These are phyloP conservation scores for Panthera uncia DNA, from an alignment of 2,113 vertebrate species.

Conservation along the genomic window DNA sequence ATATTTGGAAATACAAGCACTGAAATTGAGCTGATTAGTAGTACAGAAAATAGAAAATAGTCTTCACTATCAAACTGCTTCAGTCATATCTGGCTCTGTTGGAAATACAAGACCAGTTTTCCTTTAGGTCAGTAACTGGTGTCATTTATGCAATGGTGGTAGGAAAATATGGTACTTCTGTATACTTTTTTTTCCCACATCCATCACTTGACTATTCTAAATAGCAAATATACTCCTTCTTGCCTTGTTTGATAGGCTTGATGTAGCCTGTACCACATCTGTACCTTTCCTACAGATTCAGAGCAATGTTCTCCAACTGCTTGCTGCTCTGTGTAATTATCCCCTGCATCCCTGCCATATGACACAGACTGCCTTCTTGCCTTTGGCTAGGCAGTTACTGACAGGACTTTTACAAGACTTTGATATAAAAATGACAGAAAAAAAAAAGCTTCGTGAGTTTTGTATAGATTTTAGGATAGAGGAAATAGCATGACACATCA, in stretches of 20 bases:
- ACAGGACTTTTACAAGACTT: background rate
- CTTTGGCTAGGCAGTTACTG: background rate
- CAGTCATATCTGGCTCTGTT: slow-evolving; percentile 25
- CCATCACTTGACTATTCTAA: background rate
- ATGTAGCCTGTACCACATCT: background rate
- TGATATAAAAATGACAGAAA: background rate
- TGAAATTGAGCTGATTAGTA: slow-evolving; percentile 59
- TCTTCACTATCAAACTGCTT: slow-evolving; percentile 38
- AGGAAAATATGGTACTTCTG: background rate
- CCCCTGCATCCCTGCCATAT: accelerated
- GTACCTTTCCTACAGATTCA: background rate
- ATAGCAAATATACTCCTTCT: background rate
- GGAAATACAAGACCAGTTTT: slow-evolving; percentile 1
- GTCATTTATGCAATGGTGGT: background rate
- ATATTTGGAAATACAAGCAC: slow-evolving; percentile 39
- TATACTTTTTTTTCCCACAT: background rate
- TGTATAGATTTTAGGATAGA: background rate
- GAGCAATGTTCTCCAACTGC: accelerated
- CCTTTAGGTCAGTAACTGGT: background rate
- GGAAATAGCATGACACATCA: background rate
- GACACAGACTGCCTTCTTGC: background rate
- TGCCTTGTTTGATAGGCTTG: background rate
- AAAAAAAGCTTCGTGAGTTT: background rate
- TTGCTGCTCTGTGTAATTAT: too few species aligned
- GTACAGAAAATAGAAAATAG: slow-evolving; percentile 25